Evolutionary conservation across 2,888 invertebrate genomes (phyloP).

Genomic region (Carpatolechia fugitivella): DNA sequence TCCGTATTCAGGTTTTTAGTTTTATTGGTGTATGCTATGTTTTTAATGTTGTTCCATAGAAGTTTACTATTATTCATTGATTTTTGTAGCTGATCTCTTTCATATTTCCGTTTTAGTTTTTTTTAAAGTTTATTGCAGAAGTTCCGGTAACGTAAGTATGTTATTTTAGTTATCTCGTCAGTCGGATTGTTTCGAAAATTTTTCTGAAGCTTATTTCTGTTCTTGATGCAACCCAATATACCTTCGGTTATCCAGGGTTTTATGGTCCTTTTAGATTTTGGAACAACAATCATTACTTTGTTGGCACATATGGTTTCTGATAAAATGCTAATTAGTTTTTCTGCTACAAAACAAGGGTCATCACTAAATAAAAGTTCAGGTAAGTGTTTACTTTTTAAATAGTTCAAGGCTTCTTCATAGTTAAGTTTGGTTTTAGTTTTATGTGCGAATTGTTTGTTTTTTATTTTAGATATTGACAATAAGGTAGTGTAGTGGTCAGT

Average conservation of each 20-base stretch:
- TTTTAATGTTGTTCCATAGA: constrained; percentile 6
- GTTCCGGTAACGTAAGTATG: neutral
- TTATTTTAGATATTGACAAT: neutral
- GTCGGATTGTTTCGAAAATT: neutral
- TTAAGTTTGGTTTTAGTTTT: neutral
- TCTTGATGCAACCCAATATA: neutral
- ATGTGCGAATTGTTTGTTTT: too few relatives aligned
- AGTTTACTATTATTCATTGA: constrained; percentile 1
- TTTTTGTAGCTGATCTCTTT: neutral
- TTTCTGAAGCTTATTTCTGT: neutral
- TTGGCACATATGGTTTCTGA: neutral
- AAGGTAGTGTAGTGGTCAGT: neutral
- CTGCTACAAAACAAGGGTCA: neutral
- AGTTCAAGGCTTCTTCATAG: neutral
- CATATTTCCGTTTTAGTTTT: neutral
- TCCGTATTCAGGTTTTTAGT: neutral
- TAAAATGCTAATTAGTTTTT: neutral
- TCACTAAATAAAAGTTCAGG: neutral
- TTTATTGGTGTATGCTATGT: neutral
- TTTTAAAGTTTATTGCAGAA: constrained; percentile 1
- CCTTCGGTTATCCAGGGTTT: neutral
- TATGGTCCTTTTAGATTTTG: neutral
- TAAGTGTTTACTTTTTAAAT: neutral
- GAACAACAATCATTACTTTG: neutral
- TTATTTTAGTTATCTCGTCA: neutral